Conservation (phyloP, 2,797 vertebrate species). For the Diglossa cyanea region DNA sequence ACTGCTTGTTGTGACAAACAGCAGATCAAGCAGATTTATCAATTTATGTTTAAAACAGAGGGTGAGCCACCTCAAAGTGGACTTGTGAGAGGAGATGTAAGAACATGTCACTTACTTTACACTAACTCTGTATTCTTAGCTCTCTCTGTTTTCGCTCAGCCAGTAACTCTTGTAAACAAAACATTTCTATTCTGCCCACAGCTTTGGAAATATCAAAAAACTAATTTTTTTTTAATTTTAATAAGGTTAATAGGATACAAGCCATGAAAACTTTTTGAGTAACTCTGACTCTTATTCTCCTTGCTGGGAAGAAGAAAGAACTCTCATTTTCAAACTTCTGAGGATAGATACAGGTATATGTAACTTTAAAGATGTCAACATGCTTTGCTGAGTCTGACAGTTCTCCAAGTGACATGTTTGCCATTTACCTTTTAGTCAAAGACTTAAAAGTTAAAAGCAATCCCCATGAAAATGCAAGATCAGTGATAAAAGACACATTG, state of each 20-base stretch:
- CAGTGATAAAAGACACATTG: background rate
- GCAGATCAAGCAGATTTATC: background rate
- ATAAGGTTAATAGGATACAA: background rate
- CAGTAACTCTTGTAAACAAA: background rate
- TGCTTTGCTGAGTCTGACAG: background rate
- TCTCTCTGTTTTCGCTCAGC: background rate
- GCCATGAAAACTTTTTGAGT: background rate
- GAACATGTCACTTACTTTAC: background rate
- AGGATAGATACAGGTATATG: background rate
- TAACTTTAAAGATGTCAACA: background rate
- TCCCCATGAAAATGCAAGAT: background rate
- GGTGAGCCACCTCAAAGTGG: background rate
- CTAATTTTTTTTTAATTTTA: accelerated
- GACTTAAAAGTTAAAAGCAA: background rate
- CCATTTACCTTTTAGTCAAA: background rate
- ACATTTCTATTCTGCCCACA: background rate
- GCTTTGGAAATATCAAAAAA: background rate
- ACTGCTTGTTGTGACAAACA: background rate
- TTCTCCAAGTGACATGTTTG: background rate
- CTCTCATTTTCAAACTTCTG: background rate
- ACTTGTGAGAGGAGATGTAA: background rate
- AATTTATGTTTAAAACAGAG: background rate
- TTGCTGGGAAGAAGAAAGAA: background rate
- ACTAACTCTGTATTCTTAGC: background rate
- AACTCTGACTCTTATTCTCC: background rate